Evolutionary conservation across 1,140 invertebrate genomes (phyloP), one percentile per base, ranked within the genome.

Genomic region (Drosophila subpulchrella): DNA sequence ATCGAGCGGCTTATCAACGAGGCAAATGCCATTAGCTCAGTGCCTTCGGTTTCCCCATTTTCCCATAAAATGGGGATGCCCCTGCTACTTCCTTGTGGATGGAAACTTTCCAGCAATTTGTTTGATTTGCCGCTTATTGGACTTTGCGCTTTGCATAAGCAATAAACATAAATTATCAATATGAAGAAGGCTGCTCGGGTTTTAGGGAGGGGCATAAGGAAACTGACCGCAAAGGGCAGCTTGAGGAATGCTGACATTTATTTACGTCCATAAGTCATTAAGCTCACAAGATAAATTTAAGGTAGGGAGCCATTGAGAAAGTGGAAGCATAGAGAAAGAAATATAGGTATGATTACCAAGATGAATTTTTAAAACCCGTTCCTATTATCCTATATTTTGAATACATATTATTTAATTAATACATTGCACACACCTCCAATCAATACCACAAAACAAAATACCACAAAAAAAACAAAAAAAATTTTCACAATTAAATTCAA

Each of bases 81-180:
- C 46, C 76, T 36, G 38, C 42, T 27, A 46, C 27, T 44, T 41
- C 32, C 34, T 39, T 32, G n/a, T 34, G 72, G 60, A 32, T 56
- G 57, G 38, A 44, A 85, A 81, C 61, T 85, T 85, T 86, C 30
- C 61, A 82, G 78, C 83, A 88, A 86, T 88, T 86, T 86, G 83
- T 86, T 86, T 86, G 83, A 88, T 86, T 86, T 88, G 67, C 78
- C 81, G 78, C 78, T 88, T 86, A 86, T 86, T 86, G 82, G 78
- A 73, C 53, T 79, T 76, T 78, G 83, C 71, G 79, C 79, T 86
- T 86, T 86, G 83, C 83, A 86, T 86, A 83, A 86, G 83, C 83
- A 86, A 86, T 86, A 86, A 88, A 88, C 83, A 86, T 86, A 86
- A 86, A 86, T 86, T 88, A 86, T 86, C 62, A 72, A 71, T 58